Conservation (phyloP, 2,888 invertebrate genomes). For the Macropis europaea region DNA sequence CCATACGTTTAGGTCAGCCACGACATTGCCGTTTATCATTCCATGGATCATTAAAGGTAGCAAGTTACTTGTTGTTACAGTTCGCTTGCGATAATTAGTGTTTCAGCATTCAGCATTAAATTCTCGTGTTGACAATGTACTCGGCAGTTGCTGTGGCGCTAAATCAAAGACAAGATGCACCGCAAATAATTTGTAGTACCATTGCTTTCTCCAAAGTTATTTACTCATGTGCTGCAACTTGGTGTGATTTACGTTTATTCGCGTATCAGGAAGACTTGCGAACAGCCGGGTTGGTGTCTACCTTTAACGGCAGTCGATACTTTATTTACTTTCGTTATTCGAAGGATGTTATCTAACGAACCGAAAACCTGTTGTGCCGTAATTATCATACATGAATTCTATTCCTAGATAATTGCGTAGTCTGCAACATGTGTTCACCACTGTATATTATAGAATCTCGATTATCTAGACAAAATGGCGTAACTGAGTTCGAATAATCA, state of each 20-base stretch:
- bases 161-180: conserved; percentile 54
- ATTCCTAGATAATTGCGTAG: no score
- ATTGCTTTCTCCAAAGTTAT: conserved; percentile 47
- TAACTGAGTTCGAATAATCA: no score
- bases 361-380: conserved; percentile 23
- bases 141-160: conserved; percentile 33
- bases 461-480: no score
- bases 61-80: conserved; percentile 40
- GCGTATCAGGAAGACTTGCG: conserved; percentile 7
- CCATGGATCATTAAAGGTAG: conserved; percentile 39
- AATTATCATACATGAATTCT: no score
- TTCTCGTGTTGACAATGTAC: conserved; percentile 41
- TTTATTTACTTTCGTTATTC: conserved; percentile 20
- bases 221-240: conserved; percentile 26
- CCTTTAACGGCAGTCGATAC: conserved; percentile 9
- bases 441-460: no score
- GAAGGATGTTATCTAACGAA: conserved; percentile 15
- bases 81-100: conserved; percentile 49
- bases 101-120: conserved; percentile 46
- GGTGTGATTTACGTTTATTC: conserved; percentile 46
- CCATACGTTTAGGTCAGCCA: background rate
- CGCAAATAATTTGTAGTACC: conserved; percentile 49
- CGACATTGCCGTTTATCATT: conserved; percentile 3
- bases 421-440: no score
- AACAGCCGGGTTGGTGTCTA: conserved; percentile 11